Percentiles rank a stretch among this genome's conserved stretches.
These are phyloP conservation scores for Balearica regulorum DNA, from an alignment of 2,797 vertebrate genomes.

Conservation along the genomic window DNA sequence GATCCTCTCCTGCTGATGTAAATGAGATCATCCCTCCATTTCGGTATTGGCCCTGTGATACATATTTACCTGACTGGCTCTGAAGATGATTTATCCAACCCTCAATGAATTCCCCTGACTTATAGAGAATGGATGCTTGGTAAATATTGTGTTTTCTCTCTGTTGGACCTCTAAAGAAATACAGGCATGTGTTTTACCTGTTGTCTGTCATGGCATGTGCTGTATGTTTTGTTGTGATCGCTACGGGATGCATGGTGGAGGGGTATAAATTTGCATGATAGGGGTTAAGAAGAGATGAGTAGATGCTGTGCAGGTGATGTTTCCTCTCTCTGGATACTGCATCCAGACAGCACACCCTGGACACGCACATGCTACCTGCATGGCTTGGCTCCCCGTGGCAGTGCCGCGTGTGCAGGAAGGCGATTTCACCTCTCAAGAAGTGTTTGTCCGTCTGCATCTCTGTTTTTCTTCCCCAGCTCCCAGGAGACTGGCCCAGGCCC, in stretches of 20 bases:
- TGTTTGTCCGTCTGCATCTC: neutral
- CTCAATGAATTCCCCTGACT: neutral
- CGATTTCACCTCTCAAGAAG: neutral
- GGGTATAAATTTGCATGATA: neutral
- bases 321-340: neutral
- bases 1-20: neutral
- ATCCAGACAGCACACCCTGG: neutral
- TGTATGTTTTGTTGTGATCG: neutral
- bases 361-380: neutral
- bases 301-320: neutral
- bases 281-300: neutral
- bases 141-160: neutral
- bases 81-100: neutral
- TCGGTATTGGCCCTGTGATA: neutral
- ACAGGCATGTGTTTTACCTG: neutral
- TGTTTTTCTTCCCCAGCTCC: conserved; percentile 44
- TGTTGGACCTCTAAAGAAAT: neutral
- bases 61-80: neutral
- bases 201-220: neutral
- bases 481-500: conserved; percentile 49
- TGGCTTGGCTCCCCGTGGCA: rapidly evolving
- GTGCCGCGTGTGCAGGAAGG: neutral
- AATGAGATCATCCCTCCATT: neutral
- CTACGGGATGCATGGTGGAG: neutral
- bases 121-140: neutral